These are phyloP conservation scores for Saccopteryx leptura DNA, from an alignment of 2,113 vertebrate species.

Conservation along the genomic window DNA sequence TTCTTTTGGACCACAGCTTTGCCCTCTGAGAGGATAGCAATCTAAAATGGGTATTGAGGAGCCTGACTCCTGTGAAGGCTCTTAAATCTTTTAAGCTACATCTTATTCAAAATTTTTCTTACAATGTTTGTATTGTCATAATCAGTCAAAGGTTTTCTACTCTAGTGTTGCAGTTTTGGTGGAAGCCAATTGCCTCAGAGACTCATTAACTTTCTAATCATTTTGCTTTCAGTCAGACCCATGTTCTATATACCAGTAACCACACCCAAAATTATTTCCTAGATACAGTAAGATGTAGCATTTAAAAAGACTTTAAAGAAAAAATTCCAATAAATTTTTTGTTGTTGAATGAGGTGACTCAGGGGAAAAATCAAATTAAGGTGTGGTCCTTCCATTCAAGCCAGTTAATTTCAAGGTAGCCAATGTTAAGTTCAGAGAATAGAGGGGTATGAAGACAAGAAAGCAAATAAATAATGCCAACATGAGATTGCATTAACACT, in stretches of 20 bases:
- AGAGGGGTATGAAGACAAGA: neutral
- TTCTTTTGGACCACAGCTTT: neutral
- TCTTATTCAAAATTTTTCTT: neutral
- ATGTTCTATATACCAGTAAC: neutral
- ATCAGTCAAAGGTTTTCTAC: neutral
- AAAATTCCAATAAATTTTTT: slow-evolving; percentile 53
- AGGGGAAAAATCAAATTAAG: slow-evolving; percentile 60
- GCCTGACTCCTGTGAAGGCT: neutral
- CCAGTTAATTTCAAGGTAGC: slow-evolving; percentile 62
- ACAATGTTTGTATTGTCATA: neutral
- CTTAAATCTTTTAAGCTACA: neutral
- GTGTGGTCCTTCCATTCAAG: neutral
- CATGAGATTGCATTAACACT: slow-evolving; percentile 61
- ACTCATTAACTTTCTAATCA: neutral
- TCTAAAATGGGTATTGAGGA: neutral
- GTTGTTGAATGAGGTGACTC: slow-evolving; percentile 59
- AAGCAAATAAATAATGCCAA: slow-evolving; percentile 44
- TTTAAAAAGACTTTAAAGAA: slow-evolving; percentile 68
- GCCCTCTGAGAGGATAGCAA: neutral
- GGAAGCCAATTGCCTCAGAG: neutral
- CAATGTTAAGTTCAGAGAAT: neutral
- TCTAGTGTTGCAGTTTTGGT: neutral
- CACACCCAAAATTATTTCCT: slow-evolving; percentile 55
- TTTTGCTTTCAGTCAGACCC: slow-evolving; percentile 47
- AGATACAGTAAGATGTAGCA: slow-evolving; percentile 61